These are phyloP conservation scores for Eolophus roseicapilla DNA, from an alignment of 2,113 vertebrate genomes.

Conservation along the genomic window DNA sequence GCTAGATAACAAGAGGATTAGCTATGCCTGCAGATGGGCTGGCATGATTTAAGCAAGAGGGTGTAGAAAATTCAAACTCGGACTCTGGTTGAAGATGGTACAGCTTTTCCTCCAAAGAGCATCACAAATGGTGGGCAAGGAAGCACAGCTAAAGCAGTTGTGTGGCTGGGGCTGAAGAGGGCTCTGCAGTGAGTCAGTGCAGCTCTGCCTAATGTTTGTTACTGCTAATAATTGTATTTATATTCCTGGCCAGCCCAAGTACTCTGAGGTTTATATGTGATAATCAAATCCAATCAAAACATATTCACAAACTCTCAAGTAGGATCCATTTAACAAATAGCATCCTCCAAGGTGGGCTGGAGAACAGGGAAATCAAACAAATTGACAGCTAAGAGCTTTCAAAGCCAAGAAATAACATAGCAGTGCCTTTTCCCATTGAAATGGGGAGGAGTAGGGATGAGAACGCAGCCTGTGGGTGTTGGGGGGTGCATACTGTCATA, in stretches of 20 bases:
- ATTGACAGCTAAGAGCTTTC: not conserved
- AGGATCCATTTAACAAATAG: not conserved
- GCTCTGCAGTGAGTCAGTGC: not conserved
- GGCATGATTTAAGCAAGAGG: conserved; percentile 15
- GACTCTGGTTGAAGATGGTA: not conserved
- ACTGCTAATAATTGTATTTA: not conserved
- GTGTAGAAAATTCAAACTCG: not conserved
- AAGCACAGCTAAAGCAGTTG: not conserved
- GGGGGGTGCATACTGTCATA: rapidly evolving
- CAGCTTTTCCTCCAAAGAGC: not conserved
- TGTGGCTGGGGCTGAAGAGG: not conserved
- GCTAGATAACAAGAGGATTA: conserved; percentile 56
- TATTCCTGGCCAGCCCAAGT: not conserved
- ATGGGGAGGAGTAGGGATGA: not conserved
- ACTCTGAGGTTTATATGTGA: not conserved
- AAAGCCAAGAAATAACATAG: not conserved
- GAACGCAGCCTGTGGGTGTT: not conserved
- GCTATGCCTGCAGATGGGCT: conserved; percentile 15
- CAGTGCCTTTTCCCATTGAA: not conserved
- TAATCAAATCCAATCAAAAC: conserved; percentile 13
- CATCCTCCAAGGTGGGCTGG: not conserved
- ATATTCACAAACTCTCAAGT: not conserved
- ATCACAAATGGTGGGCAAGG: not conserved
- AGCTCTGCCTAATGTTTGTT: not conserved
- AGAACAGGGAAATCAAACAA: not conserved